Percentiles rank a stretch among this genome's conserved stretches.
Evolutionary conservation across 2,888 invertebrate species (phyloP).

Genomic region (Adelognathus sp.): DNA sequence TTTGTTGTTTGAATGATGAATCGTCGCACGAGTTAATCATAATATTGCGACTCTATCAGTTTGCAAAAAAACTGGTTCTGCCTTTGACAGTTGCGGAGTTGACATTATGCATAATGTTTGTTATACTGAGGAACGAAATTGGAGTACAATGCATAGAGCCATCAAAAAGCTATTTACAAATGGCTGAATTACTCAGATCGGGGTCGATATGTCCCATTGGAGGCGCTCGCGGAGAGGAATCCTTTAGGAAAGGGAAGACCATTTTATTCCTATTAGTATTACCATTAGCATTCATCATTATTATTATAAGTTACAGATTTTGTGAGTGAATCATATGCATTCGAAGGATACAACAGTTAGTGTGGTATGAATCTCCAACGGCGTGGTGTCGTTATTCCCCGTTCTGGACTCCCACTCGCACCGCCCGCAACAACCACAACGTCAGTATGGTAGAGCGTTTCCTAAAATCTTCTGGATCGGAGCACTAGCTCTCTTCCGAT

Average conservation of each 20-base stretch:
- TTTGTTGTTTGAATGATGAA: conserved; percentile 32
- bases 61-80: conserved; percentile 6
- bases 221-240: conserved; percentile 69
- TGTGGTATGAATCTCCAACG: neutral
- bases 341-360: neutral
- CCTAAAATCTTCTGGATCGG: neutral
- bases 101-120: conserved; percentile 33
- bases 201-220: conserved; percentile 78
- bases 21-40: conserved; percentile 25
- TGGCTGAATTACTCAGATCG: neutral
- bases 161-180: conserved; percentile 75
- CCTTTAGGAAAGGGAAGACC: conserved; percentile 69
- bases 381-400: neutral
- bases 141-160: conserved; percentile 36
- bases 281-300: conserved; percentile 33
- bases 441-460: neutral
- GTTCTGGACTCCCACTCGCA: too few species aligned
- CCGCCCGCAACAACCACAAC: neutral
- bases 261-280: conserved; percentile 61
- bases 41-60: conserved; percentile 32
- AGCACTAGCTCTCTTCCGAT: neutral
- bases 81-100: conserved; percentile 33
- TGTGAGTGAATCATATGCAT: neutral
- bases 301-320: conserved; percentile 21
- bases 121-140: conserved; percentile 44